A percentile compares a stretch with the other conserved stretches of the same genome.
phyloP scores from a whole-genome alignment of 2,888 invertebrate species.

The Carterocephalus palaemon region DNA sequence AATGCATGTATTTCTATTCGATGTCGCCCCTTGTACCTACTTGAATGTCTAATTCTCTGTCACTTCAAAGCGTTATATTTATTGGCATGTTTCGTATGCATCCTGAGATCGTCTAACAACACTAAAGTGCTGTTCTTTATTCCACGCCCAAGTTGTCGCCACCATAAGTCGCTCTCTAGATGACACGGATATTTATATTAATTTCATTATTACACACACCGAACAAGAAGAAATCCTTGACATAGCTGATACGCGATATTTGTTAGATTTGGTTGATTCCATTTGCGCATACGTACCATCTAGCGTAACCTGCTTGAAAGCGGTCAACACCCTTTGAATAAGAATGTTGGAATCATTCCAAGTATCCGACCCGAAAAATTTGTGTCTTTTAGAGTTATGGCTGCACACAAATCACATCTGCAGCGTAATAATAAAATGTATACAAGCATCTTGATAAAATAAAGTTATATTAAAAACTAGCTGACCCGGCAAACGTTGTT shows the following conservation, averaged over 20 bases:
- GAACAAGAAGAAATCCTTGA: no score
- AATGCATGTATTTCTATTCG: no score
- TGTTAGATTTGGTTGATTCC: no score
- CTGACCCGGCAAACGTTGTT: no score
- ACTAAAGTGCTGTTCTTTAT: constrained; percentile 7
- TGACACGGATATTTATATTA: no score
- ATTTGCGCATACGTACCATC: constrained; percentile 3
- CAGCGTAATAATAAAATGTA: not conserved
- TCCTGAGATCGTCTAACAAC: constrained; percentile 2
- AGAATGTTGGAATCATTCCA: constrained; percentile 12
- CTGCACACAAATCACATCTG: constrained; percentile 6
- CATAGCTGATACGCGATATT: no score
- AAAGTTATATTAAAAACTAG: no score
- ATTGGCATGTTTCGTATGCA: constrained; percentile 2
- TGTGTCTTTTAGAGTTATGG: constrained; percentile 9
- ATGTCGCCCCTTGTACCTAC: no score
- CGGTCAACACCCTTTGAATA: constrained; percentile 17
- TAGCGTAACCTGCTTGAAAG: constrained; percentile 1
- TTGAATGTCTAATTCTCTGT: no score
- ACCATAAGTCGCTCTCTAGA: no score
- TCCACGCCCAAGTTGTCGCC: not conserved
- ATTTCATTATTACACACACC: no score
- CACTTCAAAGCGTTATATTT: constrained; percentile 9
- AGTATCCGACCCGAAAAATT: constrained; percentile 14
- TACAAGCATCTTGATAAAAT: no score